A percentile compares a stretch with the other conserved stretches of the same genome.
These are phyloP conservation scores for Epinotia demarniana DNA, from an alignment of 2,888 invertebrate species.

Conservation along the genomic window DNA sequence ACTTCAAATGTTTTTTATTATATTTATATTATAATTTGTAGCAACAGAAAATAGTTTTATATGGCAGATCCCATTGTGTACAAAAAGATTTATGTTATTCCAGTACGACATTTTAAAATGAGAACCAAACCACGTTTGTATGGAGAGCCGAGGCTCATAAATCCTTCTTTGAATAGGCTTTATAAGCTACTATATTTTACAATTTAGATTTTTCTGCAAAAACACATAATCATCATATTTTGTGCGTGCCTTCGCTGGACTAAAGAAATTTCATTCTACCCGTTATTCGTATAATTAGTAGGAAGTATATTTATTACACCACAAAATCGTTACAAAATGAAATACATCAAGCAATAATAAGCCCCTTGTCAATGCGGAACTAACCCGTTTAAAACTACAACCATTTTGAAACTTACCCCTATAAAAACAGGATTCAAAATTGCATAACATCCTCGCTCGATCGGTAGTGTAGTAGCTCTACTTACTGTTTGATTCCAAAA, in stretches of 20 bases:
- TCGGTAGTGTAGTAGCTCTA: not conserved
- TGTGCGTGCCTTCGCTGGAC: not conserved
- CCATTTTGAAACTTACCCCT: not conserved
- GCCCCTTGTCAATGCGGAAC: constrained; percentile 1
- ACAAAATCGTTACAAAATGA: not conserved
- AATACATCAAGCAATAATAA: not conserved
- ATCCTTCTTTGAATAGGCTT: no score
- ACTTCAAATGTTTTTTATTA: no score
- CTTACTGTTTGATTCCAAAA: not conserved
- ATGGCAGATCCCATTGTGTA: no score
- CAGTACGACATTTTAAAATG: no score
- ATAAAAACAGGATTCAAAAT: constrained; percentile 8
- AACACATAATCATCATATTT: not conserved
- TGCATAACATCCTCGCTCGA: not conserved
- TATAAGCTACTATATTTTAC: no score
- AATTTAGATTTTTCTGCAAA: no score
- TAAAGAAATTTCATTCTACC: not conserved
- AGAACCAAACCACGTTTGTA: no score
- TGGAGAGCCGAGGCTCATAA: no score
- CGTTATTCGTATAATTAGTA: not conserved
- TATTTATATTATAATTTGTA: no score
- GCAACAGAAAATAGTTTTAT: no score
- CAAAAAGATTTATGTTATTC: no score
- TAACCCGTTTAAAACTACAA: not conserved
- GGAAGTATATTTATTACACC: not conserved